These are phyloP conservation scores for Stercorarius parasiticus DNA, from an alignment of 2,113 vertebrate genomes.

Conservation along the genomic window DNA sequence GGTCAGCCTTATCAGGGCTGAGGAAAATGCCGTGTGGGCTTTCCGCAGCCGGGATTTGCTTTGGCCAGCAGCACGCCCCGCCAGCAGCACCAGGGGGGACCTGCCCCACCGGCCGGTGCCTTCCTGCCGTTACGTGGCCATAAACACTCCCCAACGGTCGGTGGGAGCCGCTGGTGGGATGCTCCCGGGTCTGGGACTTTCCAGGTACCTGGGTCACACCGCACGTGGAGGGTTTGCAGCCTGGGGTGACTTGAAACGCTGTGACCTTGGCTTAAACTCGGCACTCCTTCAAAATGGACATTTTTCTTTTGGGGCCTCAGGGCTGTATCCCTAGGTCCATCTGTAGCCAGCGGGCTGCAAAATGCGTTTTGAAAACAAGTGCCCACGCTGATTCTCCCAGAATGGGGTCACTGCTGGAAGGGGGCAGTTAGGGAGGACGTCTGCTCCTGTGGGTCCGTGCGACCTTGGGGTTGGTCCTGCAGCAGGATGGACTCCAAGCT, in stretches of 20 bases:
- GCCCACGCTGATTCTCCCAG: background rate
- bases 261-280: background rate
- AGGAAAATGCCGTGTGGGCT: background rate
- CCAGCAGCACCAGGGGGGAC: background rate
- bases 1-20: background rate
- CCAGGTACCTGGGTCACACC: background rate
- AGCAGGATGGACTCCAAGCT: background rate
- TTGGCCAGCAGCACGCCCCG: background rate
- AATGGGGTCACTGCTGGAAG: background rate
- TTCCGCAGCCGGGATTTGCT: background rate
- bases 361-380: background rate
- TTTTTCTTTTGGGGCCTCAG: background rate
- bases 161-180: background rate
- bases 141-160: background rate
- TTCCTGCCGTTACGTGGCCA: background rate
- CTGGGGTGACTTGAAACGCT: background rate
- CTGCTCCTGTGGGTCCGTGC: background rate
- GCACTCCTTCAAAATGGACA: background rate
- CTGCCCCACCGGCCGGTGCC: background rate
- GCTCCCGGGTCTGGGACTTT: background rate
- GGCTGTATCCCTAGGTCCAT: background rate
- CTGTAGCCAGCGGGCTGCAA: background rate
- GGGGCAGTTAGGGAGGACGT: too few relatives aligned
- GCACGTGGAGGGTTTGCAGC: fast-evolving
- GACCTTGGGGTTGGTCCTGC: fast-evolving